phyloP scores from a whole-genome alignment of 2,888 invertebrate genomes.

The Trissolcus japonicus region DNA sequence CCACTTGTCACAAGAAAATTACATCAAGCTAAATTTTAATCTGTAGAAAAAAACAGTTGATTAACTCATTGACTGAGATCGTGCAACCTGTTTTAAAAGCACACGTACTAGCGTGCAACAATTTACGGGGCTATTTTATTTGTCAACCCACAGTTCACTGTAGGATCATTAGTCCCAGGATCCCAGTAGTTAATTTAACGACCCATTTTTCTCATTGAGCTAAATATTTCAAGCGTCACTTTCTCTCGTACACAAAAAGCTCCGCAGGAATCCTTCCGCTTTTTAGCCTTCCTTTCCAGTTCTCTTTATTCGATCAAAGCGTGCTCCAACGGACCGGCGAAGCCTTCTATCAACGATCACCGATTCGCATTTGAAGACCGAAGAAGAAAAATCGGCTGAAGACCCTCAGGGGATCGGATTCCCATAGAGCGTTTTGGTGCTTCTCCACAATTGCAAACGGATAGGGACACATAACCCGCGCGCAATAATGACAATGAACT shows the following conservation, averaged over 20 bases:
- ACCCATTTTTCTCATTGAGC: slow-evolving; percentile 1
- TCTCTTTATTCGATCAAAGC: slow-evolving; percentile 11
- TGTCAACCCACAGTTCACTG: not conserved
- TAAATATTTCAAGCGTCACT: slow-evolving; percentile 3
- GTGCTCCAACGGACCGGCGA: slow-evolving; percentile 12
- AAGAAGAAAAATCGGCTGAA: slow-evolving; percentile 35
- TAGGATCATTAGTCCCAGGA: not conserved
- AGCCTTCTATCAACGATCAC: slow-evolving; percentile 14
- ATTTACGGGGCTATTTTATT: not conserved
- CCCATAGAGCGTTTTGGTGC: slow-evolving; percentile 32
- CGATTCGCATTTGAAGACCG: slow-evolving; percentile 5
- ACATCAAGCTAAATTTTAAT: no score
- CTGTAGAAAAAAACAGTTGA: no score
- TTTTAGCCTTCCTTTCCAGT: slow-evolving; percentile 7
- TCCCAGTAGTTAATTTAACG: not conserved
- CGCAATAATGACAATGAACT: slow-evolving; percentile 16
- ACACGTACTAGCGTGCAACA: no score
- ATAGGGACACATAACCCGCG: slow-evolving; percentile 8
- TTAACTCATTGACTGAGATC: no score
- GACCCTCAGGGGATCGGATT: slow-evolving; percentile 43
- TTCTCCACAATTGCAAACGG: slow-evolving; percentile 15
- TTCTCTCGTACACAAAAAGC: not conserved
- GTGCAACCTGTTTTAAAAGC: no score
- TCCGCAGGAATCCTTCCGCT: not conserved
- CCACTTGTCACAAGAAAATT: no score